phyloP scores from a whole-genome alignment of 2,797 vertebrate species.

The Anolis apletophallus region DNA sequence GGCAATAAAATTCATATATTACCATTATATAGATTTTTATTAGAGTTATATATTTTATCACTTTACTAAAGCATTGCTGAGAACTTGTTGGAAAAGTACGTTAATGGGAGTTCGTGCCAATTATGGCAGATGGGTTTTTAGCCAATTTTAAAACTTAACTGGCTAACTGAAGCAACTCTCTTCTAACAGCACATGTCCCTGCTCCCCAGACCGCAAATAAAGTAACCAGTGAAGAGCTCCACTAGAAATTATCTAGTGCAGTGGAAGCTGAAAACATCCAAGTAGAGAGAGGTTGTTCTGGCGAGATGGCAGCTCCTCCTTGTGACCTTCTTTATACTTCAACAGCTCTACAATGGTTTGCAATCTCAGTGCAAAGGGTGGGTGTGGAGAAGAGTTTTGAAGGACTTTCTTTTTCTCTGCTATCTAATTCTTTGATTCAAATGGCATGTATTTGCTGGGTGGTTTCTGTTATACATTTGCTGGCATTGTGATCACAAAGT shows the following conservation, averaged over 20 bases:
- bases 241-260: rapidly evolving
- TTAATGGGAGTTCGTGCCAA: slow-evolving; percentile 53
- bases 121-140: slow-evolving; percentile 50
- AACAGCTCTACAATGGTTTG: not conserved
- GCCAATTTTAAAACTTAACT: slow-evolving; percentile 39
- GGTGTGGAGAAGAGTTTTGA: no score
- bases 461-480: not conserved
- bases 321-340: not conserved
- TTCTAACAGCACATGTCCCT: not conserved
- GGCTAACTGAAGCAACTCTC: slow-evolving; percentile 27
- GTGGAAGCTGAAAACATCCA: not conserved
- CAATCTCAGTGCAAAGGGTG: not conserved
- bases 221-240: not conserved
- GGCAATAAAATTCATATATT: slow-evolving; percentile 58
- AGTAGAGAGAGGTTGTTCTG: not conserved
- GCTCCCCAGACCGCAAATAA: not conserved
- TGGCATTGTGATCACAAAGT: not conserved
- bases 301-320: not conserved
- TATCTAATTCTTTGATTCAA: not conserved
- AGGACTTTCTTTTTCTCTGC: not conserved
- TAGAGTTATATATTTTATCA: slow-evolving; percentile 64
- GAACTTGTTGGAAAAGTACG: slow-evolving; percentile 36
- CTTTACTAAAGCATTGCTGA: slow-evolving; percentile 68
- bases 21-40: slow-evolving; percentile 51
- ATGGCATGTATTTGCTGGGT: not conserved